Conservation (phyloP, 37 sponge, comb jelly and placozoan species). For the Oopsacas minuta region DNA sequence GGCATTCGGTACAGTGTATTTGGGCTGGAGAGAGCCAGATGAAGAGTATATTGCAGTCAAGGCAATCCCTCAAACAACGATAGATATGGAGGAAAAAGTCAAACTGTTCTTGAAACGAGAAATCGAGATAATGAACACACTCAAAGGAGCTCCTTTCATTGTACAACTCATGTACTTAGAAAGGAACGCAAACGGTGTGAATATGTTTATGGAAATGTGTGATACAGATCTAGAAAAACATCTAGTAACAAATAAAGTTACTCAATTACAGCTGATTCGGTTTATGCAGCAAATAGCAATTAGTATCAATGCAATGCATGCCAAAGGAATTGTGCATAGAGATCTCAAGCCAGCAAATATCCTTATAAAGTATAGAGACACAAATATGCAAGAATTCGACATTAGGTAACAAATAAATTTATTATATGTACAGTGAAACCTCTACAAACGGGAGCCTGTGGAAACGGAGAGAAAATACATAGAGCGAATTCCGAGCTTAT, state of each 20-base stretch:
- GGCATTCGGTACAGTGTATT: background rate
- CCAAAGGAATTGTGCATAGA: constrained; percentile 59
- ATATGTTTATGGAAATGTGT: constrained; percentile 68
- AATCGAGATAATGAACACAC: constrained; percentile 48
- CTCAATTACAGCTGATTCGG: constrained; percentile 23
- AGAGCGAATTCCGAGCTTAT: no score
- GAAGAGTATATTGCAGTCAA: constrained; percentile 56
- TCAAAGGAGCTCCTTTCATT: constrained; percentile 43
- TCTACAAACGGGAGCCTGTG: no score
- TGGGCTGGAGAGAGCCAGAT: background rate
- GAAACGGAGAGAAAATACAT: no score
- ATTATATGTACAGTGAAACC: no score
- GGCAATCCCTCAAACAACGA: constrained; percentile 39
- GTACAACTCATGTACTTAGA: constrained; percentile 47
- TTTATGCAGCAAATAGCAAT: constrained; percentile 21
- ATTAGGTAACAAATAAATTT: background rate
- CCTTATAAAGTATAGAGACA: constrained; percentile 34
- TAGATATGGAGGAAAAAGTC: constrained; percentile 71
- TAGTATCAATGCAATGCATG: constrained; percentile 61
- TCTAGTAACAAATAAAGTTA: constrained; percentile 50
- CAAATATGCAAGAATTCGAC: background rate
- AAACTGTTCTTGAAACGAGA: constrained; percentile 64
- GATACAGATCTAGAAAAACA: constrained; percentile 72
- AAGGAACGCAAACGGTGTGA: background rate
- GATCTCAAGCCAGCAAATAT: constrained; percentile 83